Conservation (phyloP, 2,113 vertebrate genomes). For the Sardina pilchardus region DNA sequence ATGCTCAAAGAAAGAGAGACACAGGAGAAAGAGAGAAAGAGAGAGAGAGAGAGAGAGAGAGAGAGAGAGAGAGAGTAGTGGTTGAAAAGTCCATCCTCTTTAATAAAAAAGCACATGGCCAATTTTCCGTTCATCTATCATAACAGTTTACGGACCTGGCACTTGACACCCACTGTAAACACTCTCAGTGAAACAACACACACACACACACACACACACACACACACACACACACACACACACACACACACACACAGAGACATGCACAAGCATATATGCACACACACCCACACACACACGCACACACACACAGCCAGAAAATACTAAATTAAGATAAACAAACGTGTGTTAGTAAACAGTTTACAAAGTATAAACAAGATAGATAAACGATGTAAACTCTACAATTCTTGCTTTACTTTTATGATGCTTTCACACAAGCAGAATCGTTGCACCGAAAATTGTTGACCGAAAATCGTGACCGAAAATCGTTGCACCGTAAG, state of each 20-base stretch:
- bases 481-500: not conserved
- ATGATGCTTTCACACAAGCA: not conserved
- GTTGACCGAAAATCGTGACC: not conserved
- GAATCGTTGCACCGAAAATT: not conserved
- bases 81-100: constrained; percentile 43
- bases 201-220: constrained; percentile 44
- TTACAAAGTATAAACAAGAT: not conserved
- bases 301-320: constrained; percentile 44
- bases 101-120: constrained; percentile 59
- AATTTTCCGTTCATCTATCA: constrained; percentile 74
- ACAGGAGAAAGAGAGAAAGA: too few species aligned
- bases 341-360: not conserved
- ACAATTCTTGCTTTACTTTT: not conserved
- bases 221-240: constrained; percentile 34
- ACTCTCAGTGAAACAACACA: constrained; percentile 64
- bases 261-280: not conserved
- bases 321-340: not conserved
- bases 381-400: not conserved
- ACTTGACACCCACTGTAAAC: constrained; percentile 59
- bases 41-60: not conserved
- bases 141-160: constrained; percentile 69
- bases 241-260: constrained; percentile 22
- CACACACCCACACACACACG: not conserved
- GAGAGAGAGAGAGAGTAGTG: constrained; percentile 25
- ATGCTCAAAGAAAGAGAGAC: not conserved